A percentile compares a stretch with the other conserved stretches of the same genome.
These are phyloP conservation scores for Cyprinodon variegatus DNA, from an alignment of 2,113 vertebrate species.

Conservation along the genomic window DNA sequence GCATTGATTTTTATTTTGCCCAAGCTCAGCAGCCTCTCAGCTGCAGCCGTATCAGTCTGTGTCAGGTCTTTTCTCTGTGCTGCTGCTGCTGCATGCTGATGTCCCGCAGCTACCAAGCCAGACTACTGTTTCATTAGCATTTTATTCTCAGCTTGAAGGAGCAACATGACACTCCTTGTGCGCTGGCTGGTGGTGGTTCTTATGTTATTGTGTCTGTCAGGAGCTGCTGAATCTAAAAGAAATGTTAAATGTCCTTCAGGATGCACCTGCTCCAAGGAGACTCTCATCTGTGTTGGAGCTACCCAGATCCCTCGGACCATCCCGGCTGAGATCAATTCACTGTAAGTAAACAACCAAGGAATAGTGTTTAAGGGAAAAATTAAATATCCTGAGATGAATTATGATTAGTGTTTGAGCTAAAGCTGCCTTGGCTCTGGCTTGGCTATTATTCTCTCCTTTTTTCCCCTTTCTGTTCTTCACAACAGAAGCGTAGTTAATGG, in stretches of 20 bases:
- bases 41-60: conserved; percentile 75
- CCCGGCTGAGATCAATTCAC: conserved; percentile 89
- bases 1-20: neutral
- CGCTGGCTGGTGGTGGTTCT: conserved; percentile 43
- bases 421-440: conserved; percentile 9
- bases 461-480: conserved; percentile 27
- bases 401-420: neutral
- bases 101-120: conserved; percentile 43
- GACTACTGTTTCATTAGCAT: neutral
- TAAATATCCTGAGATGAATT: neutral
- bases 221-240: conserved; percentile 72
- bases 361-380: neutral
- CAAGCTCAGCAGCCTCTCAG: conserved; percentile 60
- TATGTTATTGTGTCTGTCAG: conserved; percentile 52
- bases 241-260: conserved; percentile 86
- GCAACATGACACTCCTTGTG: conserved; percentile 62
- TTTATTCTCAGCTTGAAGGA: neutral
- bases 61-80: conserved; percentile 58
- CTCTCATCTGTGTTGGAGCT: conserved; percentile 91
- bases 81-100: conserved; percentile 55
- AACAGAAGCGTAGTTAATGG: conserved; percentile 95
- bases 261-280: conserved; percentile 93
- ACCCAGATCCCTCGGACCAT: conserved; percentile 85
- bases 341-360: conserved; percentile 81
- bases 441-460: neutral